Conservation (phyloP, 2,113 vertebrate genomes). For the Thamnophis sirtalis region DNA sequence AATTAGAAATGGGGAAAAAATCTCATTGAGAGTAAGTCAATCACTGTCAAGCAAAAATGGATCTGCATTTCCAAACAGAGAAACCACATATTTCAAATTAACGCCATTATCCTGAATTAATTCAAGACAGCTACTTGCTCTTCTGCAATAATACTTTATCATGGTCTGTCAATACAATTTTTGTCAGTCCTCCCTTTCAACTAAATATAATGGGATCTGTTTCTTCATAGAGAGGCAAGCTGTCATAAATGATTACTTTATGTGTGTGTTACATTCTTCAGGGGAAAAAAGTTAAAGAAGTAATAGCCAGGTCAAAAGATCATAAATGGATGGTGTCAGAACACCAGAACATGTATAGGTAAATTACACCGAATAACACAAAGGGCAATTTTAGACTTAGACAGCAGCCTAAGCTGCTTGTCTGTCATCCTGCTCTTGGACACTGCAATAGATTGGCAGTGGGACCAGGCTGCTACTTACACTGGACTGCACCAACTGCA, state of each 20-base stretch:
- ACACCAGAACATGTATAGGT: background rate
- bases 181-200: slow-evolving; percentile 27
- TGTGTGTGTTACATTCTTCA: background rate
- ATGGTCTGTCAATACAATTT: slow-evolving; percentile 34
- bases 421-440: background rate
- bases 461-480: background rate
- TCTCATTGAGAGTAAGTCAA: slow-evolving; percentile 9
- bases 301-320: background rate
- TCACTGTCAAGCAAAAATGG: slow-evolving; percentile 8
- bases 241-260: background rate
- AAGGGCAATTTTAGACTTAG: background rate
- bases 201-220: background rate
- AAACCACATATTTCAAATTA: background rate
- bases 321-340: background rate
- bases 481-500: background rate
- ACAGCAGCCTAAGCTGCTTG: background rate
- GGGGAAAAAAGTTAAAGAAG: background rate
- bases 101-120: slow-evolving; percentile 30
- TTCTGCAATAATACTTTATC: slow-evolving; percentile 27
- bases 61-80: background rate
- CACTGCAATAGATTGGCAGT: background rate
- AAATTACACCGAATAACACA: background rate
- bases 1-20: background rate
- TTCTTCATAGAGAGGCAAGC: background rate
- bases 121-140: slow-evolving; percentile 14